Base-by-base conservation (phyloP, 2,113 vertebrate species). In the Leiothrix lutea region DNA sequence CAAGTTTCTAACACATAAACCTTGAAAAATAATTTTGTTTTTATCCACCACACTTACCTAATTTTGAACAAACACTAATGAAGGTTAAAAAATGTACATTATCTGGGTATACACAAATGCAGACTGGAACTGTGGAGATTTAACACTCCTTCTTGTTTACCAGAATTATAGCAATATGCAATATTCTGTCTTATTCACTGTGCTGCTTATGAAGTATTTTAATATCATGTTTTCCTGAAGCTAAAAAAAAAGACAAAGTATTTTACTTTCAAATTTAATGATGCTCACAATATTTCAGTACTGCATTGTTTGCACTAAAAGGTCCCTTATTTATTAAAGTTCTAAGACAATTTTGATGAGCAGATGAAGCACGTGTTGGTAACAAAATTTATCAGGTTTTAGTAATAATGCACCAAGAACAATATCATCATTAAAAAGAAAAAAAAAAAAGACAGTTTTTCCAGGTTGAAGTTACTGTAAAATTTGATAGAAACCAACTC, bases 331-430 rank as follows among this genome's bases (percentile, higher is more conserved):
- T 38, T 47, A 60, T 60, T 84, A 70, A 72, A 28, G 12, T 71
- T 64, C 17, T 58, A 38, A 26, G 36, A 88, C 14, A 81, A 70
- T 42, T 28, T 2, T 77, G 35, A 54, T 36, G 44, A 85, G 21
- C 15, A 9, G 8, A 86, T n/a, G 12, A 90, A 86, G 14, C 10
- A 36, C 0, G 0, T 11, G 6, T 29, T 35, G 57, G 29, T 36
- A 56, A 69, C 15, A 19, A 92, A 40, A 86, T 35, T 29, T 64
- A 72, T 31, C 36, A 56, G 13, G 4, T 33, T 69, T 40, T 29
- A 61, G 26, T 53, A 90, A 86, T 31, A 73, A 69, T 5, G 25
- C 18, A 86, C 5, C 8, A 25, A 57, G 40, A 20, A 80, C 6
- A 53, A 69, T 45, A 72, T 40, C 21, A 50, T 12, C 4, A 3